phyloP scores from a whole-genome alignment of 2,797 vertebrate species.

The Cuculus canorus region DNA sequence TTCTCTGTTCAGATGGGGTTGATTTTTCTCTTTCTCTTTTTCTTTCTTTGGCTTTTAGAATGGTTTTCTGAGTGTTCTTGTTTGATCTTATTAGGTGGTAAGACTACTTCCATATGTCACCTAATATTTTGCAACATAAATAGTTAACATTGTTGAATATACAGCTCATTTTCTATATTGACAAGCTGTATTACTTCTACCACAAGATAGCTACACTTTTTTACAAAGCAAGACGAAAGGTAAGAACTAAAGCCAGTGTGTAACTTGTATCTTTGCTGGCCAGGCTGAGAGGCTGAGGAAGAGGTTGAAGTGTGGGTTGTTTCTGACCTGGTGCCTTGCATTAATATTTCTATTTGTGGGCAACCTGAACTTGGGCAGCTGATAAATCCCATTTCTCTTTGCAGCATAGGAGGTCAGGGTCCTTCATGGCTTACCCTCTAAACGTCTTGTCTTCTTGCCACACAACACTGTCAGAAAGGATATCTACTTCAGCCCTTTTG shows the following conservation, averaged over 20 bases:
- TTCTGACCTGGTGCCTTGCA: neutral
- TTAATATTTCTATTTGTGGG: neutral
- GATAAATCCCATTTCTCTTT: neutral
- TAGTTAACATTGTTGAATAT: neutral
- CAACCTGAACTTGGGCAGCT: neutral
- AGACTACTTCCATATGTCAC: neutral
- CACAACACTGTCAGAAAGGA: neutral
- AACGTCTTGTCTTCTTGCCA: neutral
- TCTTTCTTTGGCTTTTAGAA: neutral
- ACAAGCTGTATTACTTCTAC: neutral
- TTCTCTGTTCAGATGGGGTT: neutral
- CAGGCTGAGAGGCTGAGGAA: neutral
- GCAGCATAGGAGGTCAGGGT: neutral
- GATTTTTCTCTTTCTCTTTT: neutral
- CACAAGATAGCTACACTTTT: neutral
- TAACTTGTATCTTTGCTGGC: neutral
- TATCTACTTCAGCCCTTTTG: neutral
- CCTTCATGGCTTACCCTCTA: neutral
- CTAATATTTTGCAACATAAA: neutral
- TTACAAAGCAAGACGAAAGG: neutral
- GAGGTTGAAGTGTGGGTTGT: neutral
- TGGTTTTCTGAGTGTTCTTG: neutral
- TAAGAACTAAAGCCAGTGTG: neutral
- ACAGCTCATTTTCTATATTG: neutral
- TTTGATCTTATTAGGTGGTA: neutral